Conservation (phyloP, 2,797 vertebrate genomes). For the Pteropus rufus region DNA sequence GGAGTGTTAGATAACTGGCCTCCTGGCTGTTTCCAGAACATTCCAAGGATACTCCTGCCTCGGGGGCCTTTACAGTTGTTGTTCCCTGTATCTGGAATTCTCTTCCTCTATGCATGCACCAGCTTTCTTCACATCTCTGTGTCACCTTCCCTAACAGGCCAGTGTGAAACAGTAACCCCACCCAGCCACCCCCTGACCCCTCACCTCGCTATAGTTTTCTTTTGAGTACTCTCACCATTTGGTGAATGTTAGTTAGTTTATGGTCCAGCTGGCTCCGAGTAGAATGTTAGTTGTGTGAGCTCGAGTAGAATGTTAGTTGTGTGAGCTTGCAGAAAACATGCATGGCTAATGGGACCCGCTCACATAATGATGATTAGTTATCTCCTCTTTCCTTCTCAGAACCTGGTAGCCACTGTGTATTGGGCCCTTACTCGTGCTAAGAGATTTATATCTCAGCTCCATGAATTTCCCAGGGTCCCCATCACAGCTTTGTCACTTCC, state of each 20-base stretch:
- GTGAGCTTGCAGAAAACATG: neutral
- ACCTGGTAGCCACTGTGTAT: neutral
- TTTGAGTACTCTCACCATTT: neutral
- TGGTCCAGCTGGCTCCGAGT: neutral
- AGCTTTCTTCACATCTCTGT: neutral
- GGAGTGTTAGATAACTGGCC: neutral
- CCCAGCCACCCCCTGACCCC: rapidly evolving
- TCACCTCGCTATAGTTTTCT: neutral
- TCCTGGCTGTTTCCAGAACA: neutral
- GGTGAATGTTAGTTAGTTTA: neutral
- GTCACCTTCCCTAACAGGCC: neutral
- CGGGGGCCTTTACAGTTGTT: neutral
- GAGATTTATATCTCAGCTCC: neutral
- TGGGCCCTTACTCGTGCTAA: neutral
- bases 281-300: neutral
- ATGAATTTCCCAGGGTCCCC: neutral
- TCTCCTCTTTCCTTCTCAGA: neutral
- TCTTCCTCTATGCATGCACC: neutral
- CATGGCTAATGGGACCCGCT: rapidly evolving
- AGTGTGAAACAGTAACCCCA: neutral
- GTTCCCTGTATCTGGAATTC: neutral
- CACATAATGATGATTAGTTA: rapidly evolving
- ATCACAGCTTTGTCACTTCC: neutral
- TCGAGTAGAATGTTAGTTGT: neutral
- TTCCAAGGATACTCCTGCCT: neutral